Evolutionary conservation across 2,113 vertebrate genomes (phyloP).

Genomic region (Cyphomyrus plagiostoma): DNA sequence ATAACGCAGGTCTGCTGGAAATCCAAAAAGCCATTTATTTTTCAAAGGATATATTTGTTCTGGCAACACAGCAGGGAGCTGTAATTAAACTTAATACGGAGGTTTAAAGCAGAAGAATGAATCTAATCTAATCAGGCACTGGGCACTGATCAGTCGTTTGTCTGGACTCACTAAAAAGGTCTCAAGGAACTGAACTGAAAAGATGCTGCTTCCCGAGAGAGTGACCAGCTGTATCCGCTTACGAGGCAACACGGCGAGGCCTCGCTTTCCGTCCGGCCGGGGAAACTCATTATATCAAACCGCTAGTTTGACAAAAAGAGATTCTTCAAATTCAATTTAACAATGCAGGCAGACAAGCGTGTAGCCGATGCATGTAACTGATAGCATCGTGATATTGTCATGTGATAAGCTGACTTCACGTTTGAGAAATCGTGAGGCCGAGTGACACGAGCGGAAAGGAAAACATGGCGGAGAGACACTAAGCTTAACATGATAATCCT

Average conservation of each 20-base stretch:
- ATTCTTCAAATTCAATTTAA: background rate
- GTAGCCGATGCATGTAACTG: background rate
- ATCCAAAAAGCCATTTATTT: background rate
- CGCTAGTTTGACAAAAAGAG: background rate
- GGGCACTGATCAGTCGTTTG: background rate
- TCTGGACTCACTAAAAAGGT: slow-evolving; percentile 6
- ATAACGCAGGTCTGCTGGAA: background rate
- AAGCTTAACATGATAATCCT: background rate
- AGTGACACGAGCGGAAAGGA: background rate
- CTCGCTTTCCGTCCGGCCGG: background rate
- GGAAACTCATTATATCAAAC: background rate
- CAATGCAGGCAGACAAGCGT: background rate
- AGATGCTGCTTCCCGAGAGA: background rate
- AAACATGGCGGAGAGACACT: background rate
- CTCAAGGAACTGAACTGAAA: background rate
- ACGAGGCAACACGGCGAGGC: background rate
- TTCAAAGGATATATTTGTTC: slow-evolving; percentile 2
- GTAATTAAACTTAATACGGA: slow-evolving; percentile 15
- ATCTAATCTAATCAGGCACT: background rate
- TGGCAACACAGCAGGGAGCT: background rate
- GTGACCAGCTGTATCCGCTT: background rate
- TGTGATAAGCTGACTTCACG: background rate
- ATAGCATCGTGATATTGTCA: background rate
- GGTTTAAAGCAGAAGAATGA: slow-evolving; percentile 4
- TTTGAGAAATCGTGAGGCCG: background rate